Evolutionary conservation across 2,888 invertebrate genomes (phyloP), one percentile per base, ranked within the genome.

Genomic region (Acleris cristana): DNA sequence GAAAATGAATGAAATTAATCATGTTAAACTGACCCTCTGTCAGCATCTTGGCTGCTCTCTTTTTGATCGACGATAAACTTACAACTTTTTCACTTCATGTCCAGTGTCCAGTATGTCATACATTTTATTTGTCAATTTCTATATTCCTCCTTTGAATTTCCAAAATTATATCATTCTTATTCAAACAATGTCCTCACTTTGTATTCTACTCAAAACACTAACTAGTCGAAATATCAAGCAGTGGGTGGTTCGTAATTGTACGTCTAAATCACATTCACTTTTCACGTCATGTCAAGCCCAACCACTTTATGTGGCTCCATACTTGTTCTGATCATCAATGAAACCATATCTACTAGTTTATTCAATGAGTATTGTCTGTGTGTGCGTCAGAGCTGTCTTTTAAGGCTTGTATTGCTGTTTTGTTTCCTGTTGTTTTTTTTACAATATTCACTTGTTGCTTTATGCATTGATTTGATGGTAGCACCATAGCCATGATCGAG

Each of bases 341-440:
- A 80, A 72, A 72, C 71, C 72, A 68, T 73, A 73, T 75, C 71
- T 69, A 75, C 74, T 74, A 71, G 70, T 70, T 61, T 59, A 63
- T 70, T 79, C 70, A 60, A 56, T 51, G 14, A 5, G 61, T 44
- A 86, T 86, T 86, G 85, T 86, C 74, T 75, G 59, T 30, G 68
- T 72, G 79, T 82, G 77, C 85, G 85, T 86, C 84, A 85, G 69
- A 70, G 64, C 67, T 61, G 58, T 73, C 70, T 69, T 52, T 61
- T 65, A 71, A 73, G 71, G 59, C 64, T 74, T 70, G 73, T 72
- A 71, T 67, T 73, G 74, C 72, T 60, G 30, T 62, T 64, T 69
- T 62, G 65, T 59, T 67, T 71, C 69, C 69, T 70, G 68, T 71
- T 21, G 45, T 26, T n/a, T 30, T n/a, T n/a, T 30, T 18, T 16